Evolutionary conservation across 1,140 invertebrate species (phyloP), one percentile per base, ranked within the genome.

Genomic region (Campodea augens): DNA sequence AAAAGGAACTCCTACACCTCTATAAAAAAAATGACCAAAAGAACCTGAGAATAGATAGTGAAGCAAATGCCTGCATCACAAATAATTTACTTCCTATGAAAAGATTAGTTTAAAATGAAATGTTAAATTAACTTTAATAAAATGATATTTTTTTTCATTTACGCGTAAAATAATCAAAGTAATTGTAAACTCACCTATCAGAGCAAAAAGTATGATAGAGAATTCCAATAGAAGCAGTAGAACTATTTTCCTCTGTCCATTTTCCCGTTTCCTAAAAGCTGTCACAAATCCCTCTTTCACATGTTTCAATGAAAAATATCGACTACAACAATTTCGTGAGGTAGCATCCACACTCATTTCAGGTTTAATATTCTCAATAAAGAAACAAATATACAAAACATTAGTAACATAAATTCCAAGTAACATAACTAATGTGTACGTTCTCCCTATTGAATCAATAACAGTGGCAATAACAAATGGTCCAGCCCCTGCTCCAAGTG

Each of bases 401-500:
- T 32, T 32, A 15, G 15, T 15, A 15, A 32, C 15, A 32, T 32
- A 15, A 15, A 10, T 15, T 10, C 7, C 27, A 15, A 15, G 7
- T 32, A 32, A 15, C 7, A 32, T 32, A 15, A 15, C 27, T 10
- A 32, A 32, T 32, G 27, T 10, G 7, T 15, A 32, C 7, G 27
- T 32, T 7, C 27, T 32, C 7, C 27, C 27, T 10, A 32, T 32
- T 15, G 7, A 15, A 10, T 32, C 7, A 7, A 10, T 32, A 15
- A 32, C 7, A 32, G 27, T 15, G 27, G 7, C 27, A 32, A 7
- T 32, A 10, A 32, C 15, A 32, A 32, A 32, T 32, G 62, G 60
- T 7, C 67, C 67, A 13, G 63, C 23, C 27, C 7, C 15, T 7
- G 60, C 62, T 3, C 65, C 64, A 19, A 66, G 24, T 51, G 65